Evolutionary conservation across 2,113 vertebrate genomes (phyloP).

Genomic region (Nettapus auritus): DNA sequence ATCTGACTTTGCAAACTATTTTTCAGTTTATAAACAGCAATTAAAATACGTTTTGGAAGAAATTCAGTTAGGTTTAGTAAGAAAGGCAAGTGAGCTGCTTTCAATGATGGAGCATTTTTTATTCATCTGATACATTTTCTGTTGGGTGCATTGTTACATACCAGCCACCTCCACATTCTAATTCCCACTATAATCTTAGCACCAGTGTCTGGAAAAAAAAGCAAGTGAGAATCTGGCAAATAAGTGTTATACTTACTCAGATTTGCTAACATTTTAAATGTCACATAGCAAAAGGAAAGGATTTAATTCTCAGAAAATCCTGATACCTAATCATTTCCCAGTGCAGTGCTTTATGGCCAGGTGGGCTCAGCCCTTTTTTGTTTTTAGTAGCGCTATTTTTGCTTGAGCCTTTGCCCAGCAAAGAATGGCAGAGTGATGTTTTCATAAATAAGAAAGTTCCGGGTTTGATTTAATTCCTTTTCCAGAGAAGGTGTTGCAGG

Average conservation of each 20-base stretch:
- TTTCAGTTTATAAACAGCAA: background rate
- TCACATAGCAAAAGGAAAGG: background rate
- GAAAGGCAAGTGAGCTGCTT: background rate
- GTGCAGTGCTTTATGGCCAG: background rate
- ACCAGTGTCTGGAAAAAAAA: background rate
- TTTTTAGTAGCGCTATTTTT: background rate
- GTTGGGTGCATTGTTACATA: background rate
- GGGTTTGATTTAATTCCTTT: background rate
- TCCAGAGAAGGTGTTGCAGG: background rate
- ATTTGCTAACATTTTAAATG: background rate
- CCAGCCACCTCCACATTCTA: background rate
- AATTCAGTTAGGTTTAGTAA: background rate
- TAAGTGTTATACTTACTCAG: background rate
- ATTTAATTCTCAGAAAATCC: background rate
- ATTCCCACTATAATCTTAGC: background rate
- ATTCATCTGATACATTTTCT: background rate
- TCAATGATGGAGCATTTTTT: background rate
- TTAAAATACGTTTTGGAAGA: background rate
- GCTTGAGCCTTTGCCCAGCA: accelerated
- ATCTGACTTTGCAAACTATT: background rate
- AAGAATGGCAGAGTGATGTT: background rate
- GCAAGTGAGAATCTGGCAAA: background rate
- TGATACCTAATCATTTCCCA: background rate
- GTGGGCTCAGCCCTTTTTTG: background rate
- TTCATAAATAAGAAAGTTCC: background rate